Percentiles rank a stretch among this genome's conserved stretches.
phyloP scores from a whole-genome alignment of 2,797 vertebrate genomes.

The Trichosurus vulpecula region DNA sequence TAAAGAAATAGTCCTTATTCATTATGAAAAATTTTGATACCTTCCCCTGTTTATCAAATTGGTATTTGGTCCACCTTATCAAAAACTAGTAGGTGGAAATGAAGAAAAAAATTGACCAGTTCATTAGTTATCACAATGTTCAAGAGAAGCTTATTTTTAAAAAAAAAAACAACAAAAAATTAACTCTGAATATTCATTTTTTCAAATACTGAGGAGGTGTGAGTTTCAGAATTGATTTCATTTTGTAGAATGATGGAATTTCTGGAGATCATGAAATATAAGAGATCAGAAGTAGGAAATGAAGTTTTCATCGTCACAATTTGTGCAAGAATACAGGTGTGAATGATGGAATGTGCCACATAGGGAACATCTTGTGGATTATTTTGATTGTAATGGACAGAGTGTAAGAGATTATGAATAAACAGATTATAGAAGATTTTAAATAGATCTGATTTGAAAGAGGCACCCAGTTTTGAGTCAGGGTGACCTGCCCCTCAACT shows the following conservation, averaged over 20 bases:
- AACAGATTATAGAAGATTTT: not conserved
- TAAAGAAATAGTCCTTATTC: not conserved
- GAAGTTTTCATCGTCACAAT: not conserved
- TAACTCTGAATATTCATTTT: not conserved
- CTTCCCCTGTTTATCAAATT: not conserved
- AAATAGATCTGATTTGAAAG: not conserved
- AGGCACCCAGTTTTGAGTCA: not conserved
- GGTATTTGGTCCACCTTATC: not conserved
- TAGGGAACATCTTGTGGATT: not conserved
- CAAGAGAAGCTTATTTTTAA: not conserved
- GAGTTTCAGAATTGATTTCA: not conserved
- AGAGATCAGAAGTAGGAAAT: not conserved
- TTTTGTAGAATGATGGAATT: not conserved
- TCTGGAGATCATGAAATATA: not conserved
- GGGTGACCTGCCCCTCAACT: not conserved
- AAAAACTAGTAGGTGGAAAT: not conserved
- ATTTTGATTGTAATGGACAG: not conserved
- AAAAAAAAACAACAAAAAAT: no score
- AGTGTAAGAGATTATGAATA: not conserved
- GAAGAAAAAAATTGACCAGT: not conserved
- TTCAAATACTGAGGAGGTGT: not conserved
- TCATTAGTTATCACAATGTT: not conserved
- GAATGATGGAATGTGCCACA: not conserved
- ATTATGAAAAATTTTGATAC: not conserved
- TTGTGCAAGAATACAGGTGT: not conserved